Base-by-base conservation (phyloP, 1,140 invertebrate genomes). In the Brachionus rotundiformis region DNA sequence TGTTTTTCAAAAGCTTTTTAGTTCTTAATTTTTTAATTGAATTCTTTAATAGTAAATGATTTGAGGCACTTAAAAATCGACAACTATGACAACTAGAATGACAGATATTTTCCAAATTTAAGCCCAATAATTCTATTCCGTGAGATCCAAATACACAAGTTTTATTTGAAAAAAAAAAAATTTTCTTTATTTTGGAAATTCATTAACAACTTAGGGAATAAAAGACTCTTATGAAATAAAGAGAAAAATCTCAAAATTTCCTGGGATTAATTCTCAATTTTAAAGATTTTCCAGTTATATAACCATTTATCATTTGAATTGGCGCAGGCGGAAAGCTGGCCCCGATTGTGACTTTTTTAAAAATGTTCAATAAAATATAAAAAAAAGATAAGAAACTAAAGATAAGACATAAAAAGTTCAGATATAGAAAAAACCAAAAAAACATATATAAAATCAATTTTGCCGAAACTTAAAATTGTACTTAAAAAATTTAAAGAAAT, bases 11-110 rank as follows among this genome's bases (percentile, higher is more conserved):
- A 29, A 13, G 61, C 61, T 63, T 63, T 68, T 41, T 68, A 68
- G 63, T 68, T 36, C 63, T 68, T 68, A 68, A 73, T 73, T 73
- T 73, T 41, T 73, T 73, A 73, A 73, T 73, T 73, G 68, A 73
- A 44, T 73, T 23, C 33, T 73, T 41, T 73, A 73, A 73, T 73
- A 23, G 68, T 39, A 27, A 25, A 73, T 44, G 68, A 73, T 73
- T 41, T 44, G 47, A 54, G 47, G 47, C 47, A 54, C 47, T 54
- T 54, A 54, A 25, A 41, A 73, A 73, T 25, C 68, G 68, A 73
- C 68, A 73, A 73, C 39, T 73, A 73, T 73, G 39, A 44, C 68
- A 73, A 73, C 39, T 73, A 27, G 68, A 73, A 73, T 73, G 36
- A 73, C 68, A 73, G 39, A 27, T 73, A 44, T 44, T 73, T 73